Base-by-base conservation (phyloP, 2,113 vertebrate species). In the Pachycephala philippinensis region DNA sequence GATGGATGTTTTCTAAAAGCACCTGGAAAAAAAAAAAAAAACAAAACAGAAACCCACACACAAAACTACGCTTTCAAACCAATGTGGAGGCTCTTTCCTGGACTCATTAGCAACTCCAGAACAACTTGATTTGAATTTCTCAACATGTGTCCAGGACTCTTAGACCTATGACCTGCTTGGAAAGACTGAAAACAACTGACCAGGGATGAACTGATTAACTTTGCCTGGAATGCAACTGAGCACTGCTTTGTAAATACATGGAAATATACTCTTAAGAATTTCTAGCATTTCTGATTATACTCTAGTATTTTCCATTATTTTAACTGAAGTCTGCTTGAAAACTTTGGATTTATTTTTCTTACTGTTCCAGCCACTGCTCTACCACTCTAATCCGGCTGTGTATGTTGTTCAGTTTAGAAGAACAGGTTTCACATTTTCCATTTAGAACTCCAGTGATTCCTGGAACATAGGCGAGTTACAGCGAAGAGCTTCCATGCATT, bases 361-460 rank as follows among this genome's bases (percentile, higher is more conserved):
- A 53, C 82, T 14, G 2, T 69, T 91, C 64, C 77, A 94, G 74
- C 35, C 81, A 82, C 70, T 79, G 33, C 44, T 89, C n/a, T 72
- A 31, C n/a, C 2, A 30, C 78, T 93, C 75, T 68, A 84, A 40
- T 83, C 90, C 93, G 87, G 78, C 90, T 53, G 28, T 76, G 44
- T 53, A 49, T 44, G n/a, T 49, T 82, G 70, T 23, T 85, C 69
- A 11, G 44, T 60, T 91, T 40, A 82, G 49, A 89, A 84, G 68
- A 95, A 82, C 27, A 78, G 78, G 53, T 75, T 94, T 94, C 94
- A 93, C 23, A 91, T 93, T 93, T 96, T 96, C 95, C 88, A 65
- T 44, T 76, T 64, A 76, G 63, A 85, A 93, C 37, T 96, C 90
- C 85, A 94, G 37, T 76, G 82, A 93, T 93, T 95, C 96, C 92